Evolutionary conservation across 1,140 invertebrate species (phyloP).

Genomic region (Drosophila triauraria): DNA sequence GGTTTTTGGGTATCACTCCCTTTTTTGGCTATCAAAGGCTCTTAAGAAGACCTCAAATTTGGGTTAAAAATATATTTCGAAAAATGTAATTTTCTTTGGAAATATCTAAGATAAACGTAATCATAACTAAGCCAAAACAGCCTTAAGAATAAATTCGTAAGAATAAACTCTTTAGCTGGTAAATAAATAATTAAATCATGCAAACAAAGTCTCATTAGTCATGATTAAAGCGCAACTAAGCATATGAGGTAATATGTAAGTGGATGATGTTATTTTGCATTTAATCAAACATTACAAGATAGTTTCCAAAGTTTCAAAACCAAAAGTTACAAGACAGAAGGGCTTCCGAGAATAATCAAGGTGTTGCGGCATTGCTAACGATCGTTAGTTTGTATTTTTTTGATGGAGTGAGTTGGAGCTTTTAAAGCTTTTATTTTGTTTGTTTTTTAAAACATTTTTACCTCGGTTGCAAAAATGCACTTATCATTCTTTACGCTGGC

Average conservation of each 20-base stretch:
- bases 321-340: neutral
- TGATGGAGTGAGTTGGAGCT: slow-evolving; percentile 11
- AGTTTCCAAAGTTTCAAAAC: neutral
- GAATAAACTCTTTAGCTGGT: too few relatives aligned
- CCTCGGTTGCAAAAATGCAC: slow-evolving; percentile 12
- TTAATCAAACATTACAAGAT: neutral
- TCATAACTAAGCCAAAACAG: too few relatives aligned
- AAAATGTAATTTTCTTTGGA: too few relatives aligned
- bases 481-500: slow-evolving; percentile 17
- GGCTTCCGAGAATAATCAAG: slow-evolving; percentile 7
- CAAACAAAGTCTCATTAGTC: neutral
- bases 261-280: neutral
- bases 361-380: slow-evolving; percentile 6
- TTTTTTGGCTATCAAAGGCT: too few relatives aligned
- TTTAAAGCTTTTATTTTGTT: neutral
- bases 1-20: too few relatives aligned
- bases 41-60: too few relatives aligned
- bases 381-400: slow-evolving; percentile 1
- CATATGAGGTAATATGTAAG: neutral
- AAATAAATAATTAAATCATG: neutral
- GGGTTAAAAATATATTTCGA: too few relatives aligned
- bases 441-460: neutral
- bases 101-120: too few relatives aligned
- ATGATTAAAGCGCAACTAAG: neutral
- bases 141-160: too few relatives aligned